Conservation (phyloP, 2,113 vertebrate species). For the Panthera uncia region DNA sequence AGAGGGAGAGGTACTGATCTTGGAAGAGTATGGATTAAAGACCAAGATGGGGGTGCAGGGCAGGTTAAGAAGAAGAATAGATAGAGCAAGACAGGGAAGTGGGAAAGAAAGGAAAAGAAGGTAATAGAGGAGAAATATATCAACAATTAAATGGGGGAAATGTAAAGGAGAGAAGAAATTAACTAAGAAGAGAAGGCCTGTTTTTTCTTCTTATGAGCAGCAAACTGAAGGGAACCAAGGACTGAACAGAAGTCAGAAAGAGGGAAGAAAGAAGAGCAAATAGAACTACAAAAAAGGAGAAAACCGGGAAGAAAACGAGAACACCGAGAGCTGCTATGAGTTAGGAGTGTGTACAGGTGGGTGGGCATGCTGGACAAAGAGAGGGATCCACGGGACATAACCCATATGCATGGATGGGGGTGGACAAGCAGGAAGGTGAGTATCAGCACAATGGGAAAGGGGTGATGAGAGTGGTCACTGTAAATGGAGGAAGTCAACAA, state of each 20-base stretch:
- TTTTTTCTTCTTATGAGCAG: neutral
- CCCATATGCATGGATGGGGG: too few relatives aligned
- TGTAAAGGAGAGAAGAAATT: neutral
- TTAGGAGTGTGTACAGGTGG: neutral
- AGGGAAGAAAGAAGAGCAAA: neutral
- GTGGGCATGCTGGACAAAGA: too few relatives aligned
- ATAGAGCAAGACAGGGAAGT: neutral
- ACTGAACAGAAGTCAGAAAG: neutral
- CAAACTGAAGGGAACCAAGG: neutral
- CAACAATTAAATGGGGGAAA: neutral
- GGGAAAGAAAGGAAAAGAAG: neutral
- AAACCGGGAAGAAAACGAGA: neutral
- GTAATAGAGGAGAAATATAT: neutral
- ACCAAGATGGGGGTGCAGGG: neutral
- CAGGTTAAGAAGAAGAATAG: neutral
- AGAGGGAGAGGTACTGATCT: neutral
- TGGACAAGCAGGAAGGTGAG: neutral
- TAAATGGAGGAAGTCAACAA: neutral
- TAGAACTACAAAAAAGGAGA: neutral
- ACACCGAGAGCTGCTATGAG: neutral
- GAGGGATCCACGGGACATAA: fast-evolving
- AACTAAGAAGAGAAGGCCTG: neutral
- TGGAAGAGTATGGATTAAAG: neutral
- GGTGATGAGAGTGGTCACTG: fast-evolving
- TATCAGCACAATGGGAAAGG: neutral